Evolutionary conservation across 2,797 vertebrate genomes (phyloP).

Genomic region (Pterois miles): DNA sequence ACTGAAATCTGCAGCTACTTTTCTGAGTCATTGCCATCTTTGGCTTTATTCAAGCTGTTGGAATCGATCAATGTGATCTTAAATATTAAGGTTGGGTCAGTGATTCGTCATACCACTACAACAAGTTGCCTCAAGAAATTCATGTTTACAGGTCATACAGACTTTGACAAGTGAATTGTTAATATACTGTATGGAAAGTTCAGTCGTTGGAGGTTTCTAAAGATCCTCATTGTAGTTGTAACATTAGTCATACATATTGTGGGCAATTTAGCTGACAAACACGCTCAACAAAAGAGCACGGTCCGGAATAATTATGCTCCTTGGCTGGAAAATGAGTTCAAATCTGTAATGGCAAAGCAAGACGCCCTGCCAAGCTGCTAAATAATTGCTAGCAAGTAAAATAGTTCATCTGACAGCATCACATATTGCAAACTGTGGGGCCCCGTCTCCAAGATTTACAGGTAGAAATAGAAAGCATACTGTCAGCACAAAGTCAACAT

Average conservation of each 20-base stretch:
- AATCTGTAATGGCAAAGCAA: conserved; percentile 8
- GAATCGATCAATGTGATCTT: not conserved
- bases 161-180: not conserved
- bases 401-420: not conserved
- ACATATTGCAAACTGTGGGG: not conserved
- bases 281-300: not conserved
- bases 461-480: not conserved
- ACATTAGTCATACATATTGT: conserved; percentile 9
- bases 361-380: conserved; percentile 4
- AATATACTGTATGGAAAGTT: not conserved
- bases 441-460: not conserved
- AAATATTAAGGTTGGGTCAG: not conserved
- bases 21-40: not conserved
- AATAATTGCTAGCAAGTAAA: not conserved
- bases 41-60: not conserved
- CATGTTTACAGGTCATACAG: conserved; percentile 7
- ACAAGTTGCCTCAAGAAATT: not conserved
- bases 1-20: not conserved
- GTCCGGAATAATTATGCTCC: conserved; percentile 15
- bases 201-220: not conserved
- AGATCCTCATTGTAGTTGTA: not conserved
- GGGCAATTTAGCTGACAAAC: conserved; percentile 32
- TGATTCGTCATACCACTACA: not conserved
- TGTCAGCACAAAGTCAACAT: not conserved
- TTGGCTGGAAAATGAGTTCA: conserved; percentile 15